Conservation (phyloP, 2,113 vertebrate genomes). For the Brachypteracias leptosomus region DNA sequence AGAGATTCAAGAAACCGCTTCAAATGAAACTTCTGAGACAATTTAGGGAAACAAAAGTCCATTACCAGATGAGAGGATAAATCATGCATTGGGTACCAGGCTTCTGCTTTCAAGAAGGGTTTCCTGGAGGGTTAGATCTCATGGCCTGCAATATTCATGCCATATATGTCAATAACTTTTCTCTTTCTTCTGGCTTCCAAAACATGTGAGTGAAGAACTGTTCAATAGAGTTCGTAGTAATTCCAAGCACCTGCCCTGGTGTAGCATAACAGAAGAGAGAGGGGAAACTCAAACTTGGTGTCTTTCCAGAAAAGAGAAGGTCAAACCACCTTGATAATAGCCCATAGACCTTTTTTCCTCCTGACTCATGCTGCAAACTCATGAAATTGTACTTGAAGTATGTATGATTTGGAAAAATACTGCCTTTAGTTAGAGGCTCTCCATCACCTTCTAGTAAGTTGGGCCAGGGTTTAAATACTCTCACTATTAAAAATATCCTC, state of each 20-base stretch:
- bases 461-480: background rate
- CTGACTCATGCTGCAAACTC: background rate
- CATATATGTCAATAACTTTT: background rate
- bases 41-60: background rate
- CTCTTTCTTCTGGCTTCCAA: background rate
- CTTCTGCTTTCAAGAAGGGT: background rate
- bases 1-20: background rate
- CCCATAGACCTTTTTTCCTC: background rate
- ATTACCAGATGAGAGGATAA: background rate
- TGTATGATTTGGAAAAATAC: background rate
- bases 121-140: background rate
- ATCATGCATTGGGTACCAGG: background rate
- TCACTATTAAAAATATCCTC: background rate
- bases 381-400: background rate
- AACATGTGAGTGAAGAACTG: background rate
- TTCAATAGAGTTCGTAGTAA: background rate
- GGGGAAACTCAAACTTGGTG: background rate
- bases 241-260: background rate
- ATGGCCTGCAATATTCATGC: background rate
- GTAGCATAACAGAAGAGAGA: background rate
- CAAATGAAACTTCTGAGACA: background rate
- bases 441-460: background rate
- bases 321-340: background rate
- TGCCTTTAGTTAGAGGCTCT: background rate
- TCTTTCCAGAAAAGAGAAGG: background rate